Conservation (phyloP, 2,113 vertebrate genomes). For the Cacatua alba region DNA sequence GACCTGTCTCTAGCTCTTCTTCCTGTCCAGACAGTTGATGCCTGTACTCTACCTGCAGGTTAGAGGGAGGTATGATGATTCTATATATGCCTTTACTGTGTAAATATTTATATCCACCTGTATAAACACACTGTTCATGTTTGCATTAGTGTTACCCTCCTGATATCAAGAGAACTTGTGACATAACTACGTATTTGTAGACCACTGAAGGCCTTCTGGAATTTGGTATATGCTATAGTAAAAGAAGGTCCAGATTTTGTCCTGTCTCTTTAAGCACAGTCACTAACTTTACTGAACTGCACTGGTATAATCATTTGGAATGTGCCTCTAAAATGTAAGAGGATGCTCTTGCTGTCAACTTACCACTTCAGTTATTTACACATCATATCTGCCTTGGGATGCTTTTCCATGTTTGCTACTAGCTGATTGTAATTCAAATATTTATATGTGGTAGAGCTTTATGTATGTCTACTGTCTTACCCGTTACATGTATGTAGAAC, state of each 20-base stretch:
- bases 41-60: fast-evolving
- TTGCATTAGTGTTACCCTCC: neutral
- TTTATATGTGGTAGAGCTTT: neutral
- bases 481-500: neutral
- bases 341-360: neutral
- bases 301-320: neutral
- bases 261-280: neutral
- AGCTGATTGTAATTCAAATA: neutral
- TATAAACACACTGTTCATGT: neutral
- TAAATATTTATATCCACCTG: neutral
- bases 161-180: neutral
- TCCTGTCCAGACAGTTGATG: neutral
- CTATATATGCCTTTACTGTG: neutral
- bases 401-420: neutral
- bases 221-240: neutral
- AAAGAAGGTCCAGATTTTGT: neutral
- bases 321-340: neutral
- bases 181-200: fast-evolving
- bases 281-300: neutral
- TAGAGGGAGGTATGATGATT: neutral
- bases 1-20: neutral
- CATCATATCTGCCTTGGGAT: neutral
- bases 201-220: neutral
- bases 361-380: slow-evolving; percentile 6
- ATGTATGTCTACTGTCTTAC: neutral